Evolutionary conservation across 2,888 invertebrate genomes (phyloP).

Genomic region (Ormyrus rosae): DNA sequence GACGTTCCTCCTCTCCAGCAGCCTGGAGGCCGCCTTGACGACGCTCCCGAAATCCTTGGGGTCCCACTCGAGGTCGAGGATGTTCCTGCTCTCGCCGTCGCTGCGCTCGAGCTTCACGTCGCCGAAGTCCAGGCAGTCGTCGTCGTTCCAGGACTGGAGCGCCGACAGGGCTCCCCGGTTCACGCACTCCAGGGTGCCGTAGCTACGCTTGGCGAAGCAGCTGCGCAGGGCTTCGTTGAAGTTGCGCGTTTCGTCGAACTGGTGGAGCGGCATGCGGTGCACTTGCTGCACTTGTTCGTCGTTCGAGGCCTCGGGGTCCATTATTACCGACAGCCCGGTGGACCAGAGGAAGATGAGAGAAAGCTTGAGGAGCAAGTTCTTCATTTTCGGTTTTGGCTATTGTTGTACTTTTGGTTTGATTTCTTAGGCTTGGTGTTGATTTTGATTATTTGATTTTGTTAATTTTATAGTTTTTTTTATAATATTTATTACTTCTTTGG

Average conservation of each 20-base stretch:
- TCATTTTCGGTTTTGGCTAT: not conserved
- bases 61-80: slow-evolving; percentile 84
- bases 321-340: slow-evolving; percentile 67
- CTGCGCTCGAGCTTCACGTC: slow-evolving; percentile 81
- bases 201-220: slow-evolving; percentile 63
- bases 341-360: slow-evolving; percentile 62
- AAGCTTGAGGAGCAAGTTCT: slow-evolving; percentile 53
- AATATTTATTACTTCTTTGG: no score
- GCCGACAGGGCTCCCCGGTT: slow-evolving; percentile 83
- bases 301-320: slow-evolving; percentile 61
- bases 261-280: slow-evolving; percentile 34
- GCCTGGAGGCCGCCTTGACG: slow-evolving; percentile 68
- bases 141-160: slow-evolving; percentile 82
- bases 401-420: not conserved
- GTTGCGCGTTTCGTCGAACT: slow-evolving; percentile 61
- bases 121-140: slow-evolving; percentile 82
- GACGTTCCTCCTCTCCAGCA: slow-evolving; percentile 83
- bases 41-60: slow-evolving; percentile 84
- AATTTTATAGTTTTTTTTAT: not conserved
- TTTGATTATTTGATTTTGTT: not conserved
- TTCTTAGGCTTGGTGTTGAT: not conserved
- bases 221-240: slow-evolving; percentile 66
- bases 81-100: slow-evolving; percentile 81
- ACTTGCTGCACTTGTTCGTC: not conserved
- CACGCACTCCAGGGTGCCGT: slow-evolving; percentile 78